Evolutionary conservation across 2,797 vertebrate genomes (phyloP).

Genomic region (Alcedo atthis): DNA sequence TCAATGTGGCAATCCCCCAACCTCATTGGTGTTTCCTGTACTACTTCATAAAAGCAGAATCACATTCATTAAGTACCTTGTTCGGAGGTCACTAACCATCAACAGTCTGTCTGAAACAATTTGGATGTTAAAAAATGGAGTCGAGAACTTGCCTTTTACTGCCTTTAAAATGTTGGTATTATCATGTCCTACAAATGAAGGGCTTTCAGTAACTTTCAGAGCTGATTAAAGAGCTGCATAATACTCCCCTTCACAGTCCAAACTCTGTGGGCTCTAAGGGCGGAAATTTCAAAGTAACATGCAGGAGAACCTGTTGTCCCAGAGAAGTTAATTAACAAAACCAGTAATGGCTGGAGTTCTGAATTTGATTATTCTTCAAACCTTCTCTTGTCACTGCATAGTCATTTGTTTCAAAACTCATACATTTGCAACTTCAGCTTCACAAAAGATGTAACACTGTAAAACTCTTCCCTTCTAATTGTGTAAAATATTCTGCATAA

Average conservation of each 20-base stretch:
- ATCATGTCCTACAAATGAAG: not conserved
- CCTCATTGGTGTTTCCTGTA: not conserved
- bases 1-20: not conserved
- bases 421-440: not conserved
- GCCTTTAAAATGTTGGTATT: not conserved
- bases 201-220: not conserved
- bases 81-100: not conserved
- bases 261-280: not conserved
- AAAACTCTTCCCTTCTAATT: not conserved
- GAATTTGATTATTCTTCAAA: constrained; percentile 12
- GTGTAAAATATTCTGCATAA: not conserved
- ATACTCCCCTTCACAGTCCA: not conserved
- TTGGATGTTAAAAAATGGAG: not conserved
- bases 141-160: not conserved
- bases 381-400: not conserved
- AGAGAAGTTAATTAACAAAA: constrained; percentile 46
- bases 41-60: not conserved
- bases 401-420: not conserved
- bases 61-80: not conserved
- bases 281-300: constrained; percentile 21
- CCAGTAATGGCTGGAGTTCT: constrained; percentile 3
- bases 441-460: not conserved
- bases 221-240: constrained; percentile 14
- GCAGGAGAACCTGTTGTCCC: constrained; percentile 51
- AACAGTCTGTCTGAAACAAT: not conserved